phyloP scores from a whole-genome alignment of 2,888 invertebrate species.

The Aphodius sticticus region DNA sequence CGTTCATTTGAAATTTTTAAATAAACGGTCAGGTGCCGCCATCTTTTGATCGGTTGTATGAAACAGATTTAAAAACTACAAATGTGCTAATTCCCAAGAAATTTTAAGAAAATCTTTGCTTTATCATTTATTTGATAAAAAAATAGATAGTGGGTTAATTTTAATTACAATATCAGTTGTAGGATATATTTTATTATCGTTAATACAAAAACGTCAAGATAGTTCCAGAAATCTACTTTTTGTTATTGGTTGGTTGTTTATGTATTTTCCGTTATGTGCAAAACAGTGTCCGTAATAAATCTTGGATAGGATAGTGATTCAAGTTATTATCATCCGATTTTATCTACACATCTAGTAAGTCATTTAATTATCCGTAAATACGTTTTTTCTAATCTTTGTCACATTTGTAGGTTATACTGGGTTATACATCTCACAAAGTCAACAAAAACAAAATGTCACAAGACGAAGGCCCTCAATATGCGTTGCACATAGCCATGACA shows the following conservation, averaged over 20 bases:
- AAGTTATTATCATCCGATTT: no score
- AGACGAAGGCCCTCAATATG: constrained; percentile 62
- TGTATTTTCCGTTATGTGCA: neutral
- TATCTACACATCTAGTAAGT: neutral
- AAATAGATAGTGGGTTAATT: no score
- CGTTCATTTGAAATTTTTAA: neutral
- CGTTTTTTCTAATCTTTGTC: neutral
- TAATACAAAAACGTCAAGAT: neutral
- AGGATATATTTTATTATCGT: no score
- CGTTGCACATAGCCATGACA: constrained; percentile 78
- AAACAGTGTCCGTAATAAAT: neutral
- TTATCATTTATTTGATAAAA: no score
- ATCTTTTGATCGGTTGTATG: neutral
- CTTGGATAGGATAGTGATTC: no score
- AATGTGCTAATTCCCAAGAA: no score
- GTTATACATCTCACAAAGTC: neutral
- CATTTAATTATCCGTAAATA: neutral
- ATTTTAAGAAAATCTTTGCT: no score
- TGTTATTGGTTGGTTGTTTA: neutral
- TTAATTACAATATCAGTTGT: no score
- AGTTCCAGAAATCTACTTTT: neutral
- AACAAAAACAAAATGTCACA: constrained; percentile 51
- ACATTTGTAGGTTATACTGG: neutral
- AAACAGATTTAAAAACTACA: neutral
- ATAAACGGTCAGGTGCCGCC: neutral